Evolutionary conservation across 2,797 vertebrate genomes (phyloP), one percentile per base, ranked within the genome.

Genomic region (Hapalemur alaotrensis): DNA sequence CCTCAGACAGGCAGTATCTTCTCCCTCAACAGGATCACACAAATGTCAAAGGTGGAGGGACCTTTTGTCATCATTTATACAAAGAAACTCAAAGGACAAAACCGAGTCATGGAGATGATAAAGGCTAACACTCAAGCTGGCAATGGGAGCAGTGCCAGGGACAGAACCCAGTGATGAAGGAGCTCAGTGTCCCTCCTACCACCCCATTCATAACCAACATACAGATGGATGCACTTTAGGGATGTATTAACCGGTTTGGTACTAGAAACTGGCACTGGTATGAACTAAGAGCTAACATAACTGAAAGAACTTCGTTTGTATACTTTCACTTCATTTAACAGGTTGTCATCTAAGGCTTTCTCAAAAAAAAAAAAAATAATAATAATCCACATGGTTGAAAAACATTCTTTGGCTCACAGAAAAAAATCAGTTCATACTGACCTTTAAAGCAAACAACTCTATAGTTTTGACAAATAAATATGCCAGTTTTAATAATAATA

Each of bases 391-490:
- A 4, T 30, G 7, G 61, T 15, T 41, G 65, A 59, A 76, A 79
- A 90, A 65, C 4, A 67, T 69, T 79, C 50, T 89, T 70, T 63
- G 52, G 20, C 61, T 94, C 43, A 81, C 83, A 67, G 73, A 91
- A 80, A n/a, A 80, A 84, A 95, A 91, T 2, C 22, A 35, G 41
- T 41, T 85, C 28, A 18, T 5, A 38, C 0, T 23, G 25, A 78
- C 5, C 8, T 85, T 73, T 72, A 90, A 95, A 89, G 73, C 23
- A 91, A 94, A 89, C 15, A 81, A 50, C 57, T 75, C 73, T 35
- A 35, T 1, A 54, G 69, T 65, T 96, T 85, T 50, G 38, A 95
- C 22, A 73, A 32, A 52, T 48, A 79, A 32, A 52, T 48, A 72
- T 10, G n/a, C 28, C 59, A 65, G 6, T 38, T 89, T 89, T 78